These are phyloP conservation scores for Peromyscus attwateri DNA, from an alignment of 2,797 vertebrate species.

Conservation along the genomic window DNA sequence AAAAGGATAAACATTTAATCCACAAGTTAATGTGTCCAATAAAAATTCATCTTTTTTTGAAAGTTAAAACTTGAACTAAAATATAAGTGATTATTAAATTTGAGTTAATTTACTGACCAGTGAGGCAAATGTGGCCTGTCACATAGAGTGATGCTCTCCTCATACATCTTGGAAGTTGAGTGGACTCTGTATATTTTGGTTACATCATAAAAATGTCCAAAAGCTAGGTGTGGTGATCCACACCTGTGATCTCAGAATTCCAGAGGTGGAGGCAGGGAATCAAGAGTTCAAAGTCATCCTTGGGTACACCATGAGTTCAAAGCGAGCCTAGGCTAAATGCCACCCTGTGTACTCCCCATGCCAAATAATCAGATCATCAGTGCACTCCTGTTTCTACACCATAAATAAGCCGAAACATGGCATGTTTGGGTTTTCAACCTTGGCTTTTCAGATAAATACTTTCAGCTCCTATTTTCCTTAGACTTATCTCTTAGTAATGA, in stretches of 20 bases:
- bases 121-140: constrained; percentile 1
- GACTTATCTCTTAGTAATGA: background rate
- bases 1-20: constrained; percentile 35
- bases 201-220: constrained; percentile 32
- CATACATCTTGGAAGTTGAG: constrained; percentile 11
- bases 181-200: constrained; percentile 28
- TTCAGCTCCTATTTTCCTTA: constrained; percentile 16
- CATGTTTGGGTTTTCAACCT: background rate
- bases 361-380: background rate
- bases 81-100: constrained; percentile 20
- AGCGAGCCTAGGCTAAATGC: background rate
- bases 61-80: constrained; percentile 28
- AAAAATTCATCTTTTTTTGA: background rate
- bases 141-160: background rate
- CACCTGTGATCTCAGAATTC: background rate
- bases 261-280: background rate
- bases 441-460: constrained; percentile 43
- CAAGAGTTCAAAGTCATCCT: background rate
- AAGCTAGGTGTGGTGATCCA: background rate
- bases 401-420: background rate
- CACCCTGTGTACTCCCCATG: background rate
- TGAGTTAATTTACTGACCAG: constrained; percentile 53
- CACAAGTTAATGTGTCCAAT: background rate
- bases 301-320: background rate
- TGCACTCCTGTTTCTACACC: background rate